These are phyloP conservation scores for Drosophila silvestris DNA, from an alignment of 2,888 invertebrate species.

Conservation along the genomic window DNA sequence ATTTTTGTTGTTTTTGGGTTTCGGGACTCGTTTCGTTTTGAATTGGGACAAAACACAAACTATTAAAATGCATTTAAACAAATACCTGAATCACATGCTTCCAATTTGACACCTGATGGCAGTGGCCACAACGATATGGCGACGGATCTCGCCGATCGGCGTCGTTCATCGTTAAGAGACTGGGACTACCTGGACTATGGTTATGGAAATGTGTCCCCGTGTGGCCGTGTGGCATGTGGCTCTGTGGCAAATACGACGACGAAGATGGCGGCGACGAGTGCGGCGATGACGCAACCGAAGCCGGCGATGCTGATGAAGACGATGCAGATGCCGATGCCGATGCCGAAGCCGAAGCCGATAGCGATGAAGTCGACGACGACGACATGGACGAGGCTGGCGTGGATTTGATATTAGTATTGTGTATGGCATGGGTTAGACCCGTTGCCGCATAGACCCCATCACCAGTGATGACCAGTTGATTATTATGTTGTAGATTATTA, in stretches of 20 bases:
- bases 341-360: constrained; percentile 35
- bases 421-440: constrained; percentile 65
- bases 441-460: constrained; percentile 66
- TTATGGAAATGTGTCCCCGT: constrained; percentile 65
- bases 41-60: constrained; percentile 68
- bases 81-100: constrained; percentile 94
- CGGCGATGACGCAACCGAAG: constrained; percentile 52
- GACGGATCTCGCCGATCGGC: constrained; percentile 86
- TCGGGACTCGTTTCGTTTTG: constrained; percentile 53
- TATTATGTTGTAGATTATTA: constrained; percentile 26
- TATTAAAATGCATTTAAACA: constrained; percentile 73
- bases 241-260: constrained; percentile 48
- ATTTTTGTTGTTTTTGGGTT: constrained; percentile 19
- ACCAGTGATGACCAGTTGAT: constrained; percentile 62
- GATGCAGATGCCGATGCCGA: constrained; percentile 55
- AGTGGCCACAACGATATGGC: constrained; percentile 91
- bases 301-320: constrained; percentile 55
- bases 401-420: constrained; percentile 69
- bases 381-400: constrained; percentile 60
- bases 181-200: constrained; percentile 75
- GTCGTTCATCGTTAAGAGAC: constrained; percentile 81
- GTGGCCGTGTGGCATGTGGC: constrained; percentile 33
- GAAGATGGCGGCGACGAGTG: constrained; percentile 45
- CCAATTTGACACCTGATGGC: constrained; percentile 93
- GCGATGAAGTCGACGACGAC: constrained; percentile 56